Conservation (phyloP, 2,888 invertebrate genomes). For the Volucella inflata region DNA sequence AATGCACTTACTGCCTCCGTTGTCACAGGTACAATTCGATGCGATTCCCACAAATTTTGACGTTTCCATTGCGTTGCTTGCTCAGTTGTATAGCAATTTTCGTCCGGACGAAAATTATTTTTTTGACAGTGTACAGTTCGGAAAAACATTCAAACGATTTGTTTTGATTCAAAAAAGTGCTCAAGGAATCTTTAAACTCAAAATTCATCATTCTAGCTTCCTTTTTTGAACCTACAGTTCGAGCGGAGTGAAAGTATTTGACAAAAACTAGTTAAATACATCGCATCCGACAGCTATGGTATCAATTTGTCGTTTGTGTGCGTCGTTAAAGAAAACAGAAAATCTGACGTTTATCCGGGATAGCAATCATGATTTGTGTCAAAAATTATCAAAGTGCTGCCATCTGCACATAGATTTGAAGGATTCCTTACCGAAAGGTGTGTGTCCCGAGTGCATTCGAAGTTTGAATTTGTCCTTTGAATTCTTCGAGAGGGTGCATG, state of each 20-base stretch:
- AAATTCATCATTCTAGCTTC: background rate
- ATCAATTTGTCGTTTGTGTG: conserved; percentile 79
- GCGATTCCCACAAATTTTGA: background rate
- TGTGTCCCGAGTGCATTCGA: conserved; percentile 78
- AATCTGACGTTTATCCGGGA: conserved; percentile 75
- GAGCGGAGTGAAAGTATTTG: background rate
- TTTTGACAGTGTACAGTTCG: conserved; percentile 47
- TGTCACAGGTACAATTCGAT: conserved; percentile 16
- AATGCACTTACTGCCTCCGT: background rate
- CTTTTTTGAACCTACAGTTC: background rate
- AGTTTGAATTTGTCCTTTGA: conserved; percentile 75
- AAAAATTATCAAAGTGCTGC: conserved; percentile 77
- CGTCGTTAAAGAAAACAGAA: conserved; percentile 78
- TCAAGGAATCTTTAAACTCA: background rate
- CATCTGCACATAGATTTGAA: conserved; percentile 75
- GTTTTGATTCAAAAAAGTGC: conserved; percentile 26
- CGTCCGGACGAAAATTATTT: conserved; percentile 31
- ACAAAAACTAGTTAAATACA: background rate
- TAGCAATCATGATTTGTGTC: conserved; percentile 74
- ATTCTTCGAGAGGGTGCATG: conserved; percentile 78
- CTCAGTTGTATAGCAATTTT: background rate
- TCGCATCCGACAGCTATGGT: conserved; percentile 53
- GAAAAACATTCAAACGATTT: conserved; percentile 35
- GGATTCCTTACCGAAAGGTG: conserved; percentile 77
- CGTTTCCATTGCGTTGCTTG: background rate